These are phyloP conservation scores for Caenorhabditis sp. DNA, from an alignment of 2,888 invertebrate genomes.

Conservation along the genomic window DNA sequence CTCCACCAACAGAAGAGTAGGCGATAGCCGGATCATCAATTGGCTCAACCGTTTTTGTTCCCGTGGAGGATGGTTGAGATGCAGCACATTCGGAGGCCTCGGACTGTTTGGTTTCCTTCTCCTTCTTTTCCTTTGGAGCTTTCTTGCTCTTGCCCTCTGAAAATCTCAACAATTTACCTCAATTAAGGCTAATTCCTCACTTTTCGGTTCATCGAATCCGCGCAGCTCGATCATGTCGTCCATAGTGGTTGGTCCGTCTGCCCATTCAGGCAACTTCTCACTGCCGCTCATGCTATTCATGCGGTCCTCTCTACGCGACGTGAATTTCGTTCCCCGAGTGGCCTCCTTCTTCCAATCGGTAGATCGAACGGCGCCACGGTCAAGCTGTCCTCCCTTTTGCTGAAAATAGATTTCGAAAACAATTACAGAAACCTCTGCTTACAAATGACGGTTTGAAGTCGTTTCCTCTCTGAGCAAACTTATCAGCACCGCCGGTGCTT, in stretches of 20 bases:
- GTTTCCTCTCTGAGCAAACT: slow-evolving; percentile 53
- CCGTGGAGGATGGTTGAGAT: slow-evolving; percentile 52
- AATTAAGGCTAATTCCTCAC: not conserved
- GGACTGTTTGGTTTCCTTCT: slow-evolving; percentile 37
- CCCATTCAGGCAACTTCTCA: slow-evolving; percentile 83
- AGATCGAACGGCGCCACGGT: slow-evolving; percentile 36
- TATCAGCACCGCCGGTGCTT: slow-evolving; percentile 65
- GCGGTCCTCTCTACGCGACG: slow-evolving; percentile 64
- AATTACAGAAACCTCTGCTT: not conserved
- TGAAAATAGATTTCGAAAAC: slow-evolving; percentile 1
- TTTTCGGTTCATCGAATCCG: slow-evolving; percentile 82
- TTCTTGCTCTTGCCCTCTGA: slow-evolving; percentile 65
- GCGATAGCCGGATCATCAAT: slow-evolving; percentile 61
- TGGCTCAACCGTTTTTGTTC: slow-evolving; percentile 41
- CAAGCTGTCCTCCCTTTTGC: slow-evolving; percentile 60
- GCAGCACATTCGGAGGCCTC: slow-evolving; percentile 23
- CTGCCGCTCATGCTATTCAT: slow-evolving; percentile 57
- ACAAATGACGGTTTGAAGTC: slow-evolving; percentile 80
- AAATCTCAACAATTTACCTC: too few species aligned
- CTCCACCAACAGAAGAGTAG: slow-evolving; percentile 25
- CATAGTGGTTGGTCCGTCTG: slow-evolving; percentile 82
- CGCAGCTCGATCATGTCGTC: slow-evolving; percentile 82
- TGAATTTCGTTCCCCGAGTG: slow-evolving; percentile 40
- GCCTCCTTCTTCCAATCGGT: slow-evolving; percentile 63
- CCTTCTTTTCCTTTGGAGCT: slow-evolving; percentile 58